Evolutionary conservation across 2,113 vertebrate genomes (phyloP), one percentile per base, ranked within the genome.

Genomic region (Hypanus sabinus): DNA sequence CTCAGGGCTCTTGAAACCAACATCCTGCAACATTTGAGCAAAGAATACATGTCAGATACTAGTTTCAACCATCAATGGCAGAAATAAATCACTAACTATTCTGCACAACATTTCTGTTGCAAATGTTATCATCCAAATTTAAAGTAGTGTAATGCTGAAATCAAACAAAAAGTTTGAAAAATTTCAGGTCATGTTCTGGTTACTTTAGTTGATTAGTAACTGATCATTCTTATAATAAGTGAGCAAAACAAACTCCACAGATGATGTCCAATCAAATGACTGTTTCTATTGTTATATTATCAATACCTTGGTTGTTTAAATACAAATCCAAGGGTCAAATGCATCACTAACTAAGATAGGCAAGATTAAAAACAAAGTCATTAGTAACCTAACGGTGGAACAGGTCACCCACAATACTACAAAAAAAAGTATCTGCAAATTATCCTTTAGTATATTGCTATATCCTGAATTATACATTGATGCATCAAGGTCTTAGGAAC

Each of bases 1-100:
- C 96, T 95, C 30, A 99, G 96, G 0, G 95, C 97, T 95, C 98
- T 97, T 57, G 97, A 96, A 68, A 98, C 97, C 97, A 99, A 96
- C 99, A 99, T 99, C 96, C 98, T 99, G 95, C 22, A 33, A 46
- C 30, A 94, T 8, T 68, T 90, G 62, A 20, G 0, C 95, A 71
- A 94, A 94, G 65, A 2, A 73, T 12, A 73, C 46, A 46, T 46
- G 36, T 93, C 68, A 93, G 70, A 65, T 30, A 16, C 5, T 11
- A 30, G 3, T 46, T 5, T 65, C 30, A 57, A 24, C n/a, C 10
- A 7, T 93, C 68, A 27, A 36, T 73, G 55, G 16, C 91, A 75
- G 10, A 68, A 12, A 27, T 68, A 68, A 30, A 62, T 5, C 24
- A 70, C 27, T 73, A 55, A 12, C 4, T 11, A 36, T 22, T 8